Base-by-base conservation (phyloP, 2,797 vertebrate genomes). In the Clarias laeviceps region DNA sequence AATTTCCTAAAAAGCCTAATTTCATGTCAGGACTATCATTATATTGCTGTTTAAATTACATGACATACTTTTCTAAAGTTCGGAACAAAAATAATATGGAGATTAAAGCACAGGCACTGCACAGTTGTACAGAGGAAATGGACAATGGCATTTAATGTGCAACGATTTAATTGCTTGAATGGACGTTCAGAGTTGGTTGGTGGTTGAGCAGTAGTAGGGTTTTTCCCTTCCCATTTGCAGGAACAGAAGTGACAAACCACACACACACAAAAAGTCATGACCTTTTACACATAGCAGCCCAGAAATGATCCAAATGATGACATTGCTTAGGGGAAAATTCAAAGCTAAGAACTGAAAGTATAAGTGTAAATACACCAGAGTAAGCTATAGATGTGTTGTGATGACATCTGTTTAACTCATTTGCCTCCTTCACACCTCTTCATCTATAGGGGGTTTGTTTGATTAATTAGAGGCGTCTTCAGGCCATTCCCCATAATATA, bases 381-480 rank as follows among this genome's bases (percentile, higher is more conserved):
- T 34, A 3, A 37, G 20, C 29, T 7, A 9, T 6, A 37, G 57
- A 12, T 62, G n/a, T 79, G 32, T 79, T 79, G 77, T 62, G 77
- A 79, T 32, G 14, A 37, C 20, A 79, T 62, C 77, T 62, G 32
- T 79, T 79, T 56, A 57, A 77, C 77, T 79, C 0, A 17, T 40
- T 37, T n/a, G 20, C 15, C 12, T 79, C 57, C 34, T 1, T 62
- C n/a, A 14, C 32, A 62, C 1, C 18, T 40, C 34, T 17, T 3
- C 56, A 59, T 8, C 27, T 20, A 34, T 3, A 50, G 45, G 5
- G 24, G 2, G 7, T 27, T 27, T 27, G 2, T 17, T n/a, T 4
- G 1, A 62, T 32, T 0, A 12, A 62, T 32, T 4, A 24, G 4
- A 8, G 40, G 7, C 8, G 0, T 6, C 11, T 62, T 37, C 32